Evolutionary conservation across 2,113 vertebrate genomes (phyloP).

Genomic region (Leptosomus discolor): DNA sequence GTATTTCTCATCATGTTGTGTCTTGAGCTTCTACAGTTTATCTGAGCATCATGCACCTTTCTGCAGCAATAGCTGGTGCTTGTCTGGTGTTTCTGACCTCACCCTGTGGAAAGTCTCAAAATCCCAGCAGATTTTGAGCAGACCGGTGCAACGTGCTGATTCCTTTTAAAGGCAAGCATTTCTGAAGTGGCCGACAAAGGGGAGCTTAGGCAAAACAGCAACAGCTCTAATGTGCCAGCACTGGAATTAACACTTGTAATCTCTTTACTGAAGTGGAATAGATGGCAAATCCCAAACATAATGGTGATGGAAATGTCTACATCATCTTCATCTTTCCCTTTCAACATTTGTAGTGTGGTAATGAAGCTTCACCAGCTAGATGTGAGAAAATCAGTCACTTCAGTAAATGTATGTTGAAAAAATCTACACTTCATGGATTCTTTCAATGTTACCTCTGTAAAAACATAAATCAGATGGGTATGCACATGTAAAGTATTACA

Average conservation of each 20-base stretch:
- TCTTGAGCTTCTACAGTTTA: background rate
- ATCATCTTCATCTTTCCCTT: background rate
- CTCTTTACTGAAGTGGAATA: background rate
- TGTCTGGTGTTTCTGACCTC: background rate
- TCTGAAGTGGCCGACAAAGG: background rate
- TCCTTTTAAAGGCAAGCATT: background rate
- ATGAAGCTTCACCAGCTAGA: background rate
- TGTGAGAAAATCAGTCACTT: background rate
- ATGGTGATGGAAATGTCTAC: background rate
- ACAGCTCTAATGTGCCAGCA: background rate
- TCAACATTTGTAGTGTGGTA: background rate
- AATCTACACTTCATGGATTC: background rate
- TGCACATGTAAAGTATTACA: background rate
- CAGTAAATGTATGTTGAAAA: background rate
- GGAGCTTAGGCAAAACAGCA: background rate
- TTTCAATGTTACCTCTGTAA: background rate
- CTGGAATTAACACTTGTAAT: background rate
- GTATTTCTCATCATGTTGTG: background rate
- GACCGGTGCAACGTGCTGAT: background rate
- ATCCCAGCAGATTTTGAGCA: background rate
- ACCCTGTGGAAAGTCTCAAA: background rate
- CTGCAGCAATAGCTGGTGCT: background rate
- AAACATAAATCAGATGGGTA: background rate
- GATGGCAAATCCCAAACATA: background rate
- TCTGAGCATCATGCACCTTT: background rate